A percentile compares a stretch with the other conserved stretches of the same genome.
Evolutionary conservation across 2,888 invertebrate species (phyloP).

Genomic region (Cephus pygmeus): DNA sequence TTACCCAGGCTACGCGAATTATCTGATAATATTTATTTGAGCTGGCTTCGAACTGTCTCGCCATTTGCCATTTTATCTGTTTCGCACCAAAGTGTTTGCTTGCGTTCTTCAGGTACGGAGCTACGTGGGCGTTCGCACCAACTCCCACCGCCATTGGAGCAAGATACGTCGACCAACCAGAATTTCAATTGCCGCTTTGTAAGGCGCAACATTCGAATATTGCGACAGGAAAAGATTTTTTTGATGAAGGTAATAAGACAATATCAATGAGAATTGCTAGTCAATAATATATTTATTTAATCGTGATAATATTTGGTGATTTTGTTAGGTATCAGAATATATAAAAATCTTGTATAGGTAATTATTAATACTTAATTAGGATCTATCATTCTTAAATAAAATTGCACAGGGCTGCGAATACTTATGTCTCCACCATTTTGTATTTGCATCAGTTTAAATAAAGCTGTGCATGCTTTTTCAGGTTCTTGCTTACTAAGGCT

Average conservation of each 20-base stretch:
- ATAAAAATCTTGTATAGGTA: slow-evolving; percentile 9
- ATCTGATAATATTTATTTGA: slow-evolving; percentile 30
- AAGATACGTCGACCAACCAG: not conserved
- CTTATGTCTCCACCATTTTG: slow-evolving; percentile 29
- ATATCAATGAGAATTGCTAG: not conserved
- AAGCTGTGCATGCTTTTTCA: slow-evolving; percentile 47
- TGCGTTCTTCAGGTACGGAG: slow-evolving; percentile 13
- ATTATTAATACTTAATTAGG: slow-evolving; percentile 21
- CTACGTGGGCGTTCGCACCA: not conserved
- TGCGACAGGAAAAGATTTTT: not conserved
- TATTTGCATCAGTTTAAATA: slow-evolving; percentile 42
- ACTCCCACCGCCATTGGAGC: not conserved
- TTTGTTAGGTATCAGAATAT: not conserved
- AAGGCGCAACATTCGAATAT: not conserved
- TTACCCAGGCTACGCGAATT: slow-evolving; percentile 31
- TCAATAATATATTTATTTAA: not conserved
- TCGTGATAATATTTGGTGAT: not conserved
- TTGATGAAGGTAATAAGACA: not conserved
- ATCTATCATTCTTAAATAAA: slow-evolving; percentile 44
- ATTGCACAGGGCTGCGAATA: slow-evolving; percentile 54
- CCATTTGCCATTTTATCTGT: slow-evolving; percentile 31
- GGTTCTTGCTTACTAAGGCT: slow-evolving; percentile 36
- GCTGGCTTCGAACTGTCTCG: slow-evolving; percentile 27
- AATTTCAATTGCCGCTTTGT: not conserved
- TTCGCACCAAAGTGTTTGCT: slow-evolving; percentile 12